Conservation (phyloP, 2,113 vertebrate genomes). For the Triplophysa rosa region DNA sequence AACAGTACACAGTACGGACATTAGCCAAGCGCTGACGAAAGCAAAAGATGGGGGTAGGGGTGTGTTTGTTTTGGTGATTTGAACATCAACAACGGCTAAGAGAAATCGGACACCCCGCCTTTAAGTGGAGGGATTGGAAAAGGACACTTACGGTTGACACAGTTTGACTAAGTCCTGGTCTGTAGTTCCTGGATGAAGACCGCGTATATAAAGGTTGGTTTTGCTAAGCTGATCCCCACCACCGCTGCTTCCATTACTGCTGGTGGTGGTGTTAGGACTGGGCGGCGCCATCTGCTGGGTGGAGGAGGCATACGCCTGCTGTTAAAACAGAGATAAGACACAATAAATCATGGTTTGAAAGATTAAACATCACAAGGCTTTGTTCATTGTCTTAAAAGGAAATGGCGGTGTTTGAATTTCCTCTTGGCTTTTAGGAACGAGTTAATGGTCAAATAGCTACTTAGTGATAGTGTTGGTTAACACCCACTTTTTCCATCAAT, state of each 20-base stretch:
- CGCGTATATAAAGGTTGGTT: constrained; percentile 93
- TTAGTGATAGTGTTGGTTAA: no score
- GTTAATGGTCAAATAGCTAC: no score
- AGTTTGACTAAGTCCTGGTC: constrained; percentile 94
- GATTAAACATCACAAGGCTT: not conserved
- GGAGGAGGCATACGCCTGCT: constrained; percentile 84
- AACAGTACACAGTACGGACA: no score
- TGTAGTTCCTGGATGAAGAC: constrained; percentile 88
- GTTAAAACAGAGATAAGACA: constrained; percentile 46
- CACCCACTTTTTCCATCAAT: no score
- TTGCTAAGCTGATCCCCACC: constrained; percentile 87
- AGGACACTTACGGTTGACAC: constrained; percentile 87
- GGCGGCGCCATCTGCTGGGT: constrained; percentile 87
- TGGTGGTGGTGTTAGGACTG: constrained; percentile 79
- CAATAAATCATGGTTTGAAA: not conserved
- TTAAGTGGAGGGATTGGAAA: not conserved
- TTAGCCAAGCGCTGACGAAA: no score
- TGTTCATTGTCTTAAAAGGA: not conserved
- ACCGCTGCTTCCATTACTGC: constrained; percentile 68
- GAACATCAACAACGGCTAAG: no score
- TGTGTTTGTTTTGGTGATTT: no score
- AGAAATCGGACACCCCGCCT: no score
- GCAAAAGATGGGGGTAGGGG: no score
- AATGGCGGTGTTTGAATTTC: not conserved
- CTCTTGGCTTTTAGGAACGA: not conserved